These are phyloP conservation scores for Paedocypris sp. DNA, from an alignment of 2,113 vertebrate genomes.

Conservation along the genomic window DNA sequence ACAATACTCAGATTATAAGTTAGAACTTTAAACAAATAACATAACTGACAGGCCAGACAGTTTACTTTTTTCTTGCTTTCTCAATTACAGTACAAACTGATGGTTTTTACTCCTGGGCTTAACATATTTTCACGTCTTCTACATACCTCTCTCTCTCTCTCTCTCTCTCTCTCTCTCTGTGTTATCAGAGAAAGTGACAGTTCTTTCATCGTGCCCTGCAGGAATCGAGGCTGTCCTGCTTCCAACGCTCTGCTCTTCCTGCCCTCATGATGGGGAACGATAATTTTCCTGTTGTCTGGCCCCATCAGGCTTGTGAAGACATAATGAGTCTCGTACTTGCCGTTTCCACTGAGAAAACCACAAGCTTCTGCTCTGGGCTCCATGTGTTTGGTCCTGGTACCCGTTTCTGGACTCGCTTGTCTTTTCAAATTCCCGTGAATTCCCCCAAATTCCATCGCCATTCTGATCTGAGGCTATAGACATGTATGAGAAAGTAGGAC, in stretches of 20 bases:
- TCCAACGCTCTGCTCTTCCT: background rate
- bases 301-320: conserved; percentile 39
- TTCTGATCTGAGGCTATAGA: conserved; percentile 19
- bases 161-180: background rate
- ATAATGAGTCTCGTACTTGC: conserved; percentile 42
- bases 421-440: conserved; percentile 18
- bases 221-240: conserved; percentile 34
- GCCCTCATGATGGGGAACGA: conserved; percentile 39
- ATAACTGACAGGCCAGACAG: too few species aligned
- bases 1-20: too few species aligned
- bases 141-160: background rate
- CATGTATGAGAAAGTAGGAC: conserved; percentile 1
- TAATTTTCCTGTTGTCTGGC: conserved; percentile 46
- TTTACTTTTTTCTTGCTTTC: too few species aligned
- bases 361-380: background rate
- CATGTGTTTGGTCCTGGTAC: conserved; percentile 1
- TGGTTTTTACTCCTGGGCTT: background rate
- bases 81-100: too few species aligned
- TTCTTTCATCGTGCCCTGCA: conserved; percentile 38
- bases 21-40: too few species aligned
- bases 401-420: conserved; percentile 1
- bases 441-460: conserved; percentile 24
- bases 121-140: background rate
- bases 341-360: conserved; percentile 21
- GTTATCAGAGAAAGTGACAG: conserved; percentile 37